Base-by-base conservation (phyloP, 2,888 invertebrate species). In the Sericinus montela region DNA sequence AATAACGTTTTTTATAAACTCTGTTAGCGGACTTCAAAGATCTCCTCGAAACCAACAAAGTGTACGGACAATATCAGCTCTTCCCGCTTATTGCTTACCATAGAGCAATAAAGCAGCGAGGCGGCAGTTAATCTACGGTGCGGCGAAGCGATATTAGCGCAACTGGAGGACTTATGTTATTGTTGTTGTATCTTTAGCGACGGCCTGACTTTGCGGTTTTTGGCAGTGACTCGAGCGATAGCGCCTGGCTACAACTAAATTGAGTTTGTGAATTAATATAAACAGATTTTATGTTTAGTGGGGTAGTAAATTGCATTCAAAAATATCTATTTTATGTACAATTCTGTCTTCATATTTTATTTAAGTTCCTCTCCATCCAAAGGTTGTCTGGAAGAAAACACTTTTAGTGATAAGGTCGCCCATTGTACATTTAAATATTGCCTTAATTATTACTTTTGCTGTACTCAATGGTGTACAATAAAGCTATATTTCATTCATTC, bases 101-200 rank as follows among this genome's bases (percentile, higher is more conserved):
- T 51, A 52, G 55, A 46, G 73, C 67, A 75, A 75, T 75, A 75
- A 71, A 58, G 60, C 55, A 50, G 59, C 66, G 65, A 67, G 62
- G 64, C 52, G 57, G 54, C 57, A 55, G 62, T 66, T 69, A 73
- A 74, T 72, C 72, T 64, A 57, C 56, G 40, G 65, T 60, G 58
- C 57, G 60, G 56, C 63, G 62, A 65, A 59, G 54, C 50, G 58
- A 65, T 72, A 72, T 75, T 69, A 72, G 58, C 58, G 52, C 52
- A 45, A 52, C 51, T 46, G 16, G 48, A 48, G 35, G 44, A 49
- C 34, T 3, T 44, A 29, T 39, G 25, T 45, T 45, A 25, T 45
- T 45, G 41, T 49, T 45, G 34, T 30, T 43, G 35, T 49, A 49
- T 49, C 49, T 44, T 44, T 15, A 35, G 23, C 38, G 32, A 25